These are phyloP conservation scores for Bubo blakistoni DNA, from an alignment of 2,113 vertebrate genomes.

Conservation along the genomic window DNA sequence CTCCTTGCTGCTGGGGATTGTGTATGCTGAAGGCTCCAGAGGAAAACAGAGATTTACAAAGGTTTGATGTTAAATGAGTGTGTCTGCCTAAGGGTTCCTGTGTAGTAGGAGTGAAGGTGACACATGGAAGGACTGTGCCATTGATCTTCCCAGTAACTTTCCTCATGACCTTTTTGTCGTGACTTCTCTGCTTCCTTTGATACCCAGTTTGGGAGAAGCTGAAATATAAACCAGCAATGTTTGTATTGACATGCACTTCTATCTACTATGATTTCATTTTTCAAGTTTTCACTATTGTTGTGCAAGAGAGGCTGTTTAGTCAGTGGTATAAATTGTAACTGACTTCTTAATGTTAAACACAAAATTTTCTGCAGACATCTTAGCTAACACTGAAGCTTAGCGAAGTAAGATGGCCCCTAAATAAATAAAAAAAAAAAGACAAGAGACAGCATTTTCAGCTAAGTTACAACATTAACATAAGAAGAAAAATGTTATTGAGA, in stretches of 20 bases:
- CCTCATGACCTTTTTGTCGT: neutral
- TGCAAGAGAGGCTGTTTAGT: neutral
- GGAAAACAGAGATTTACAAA: neutral
- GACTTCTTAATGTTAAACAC: neutral
- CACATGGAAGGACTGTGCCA: neutral
- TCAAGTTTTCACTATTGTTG: neutral
- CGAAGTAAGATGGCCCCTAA: no score
- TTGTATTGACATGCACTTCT: neutral
- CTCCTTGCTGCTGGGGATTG: neutral
- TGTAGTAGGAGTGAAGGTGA: neutral
- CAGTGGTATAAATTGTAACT: neutral
- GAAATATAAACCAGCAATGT: neutral
- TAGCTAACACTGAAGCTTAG: neutral
- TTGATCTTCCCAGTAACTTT: neutral
- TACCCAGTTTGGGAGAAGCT: neutral
- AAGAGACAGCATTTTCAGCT: neutral
- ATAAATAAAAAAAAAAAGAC: neutral
- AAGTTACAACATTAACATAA: neutral
- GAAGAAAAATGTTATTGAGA: neutral
- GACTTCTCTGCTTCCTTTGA: neutral
- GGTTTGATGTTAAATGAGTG: neutral
- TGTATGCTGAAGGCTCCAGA: neutral
- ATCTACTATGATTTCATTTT: neutral
- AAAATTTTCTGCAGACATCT: neutral
- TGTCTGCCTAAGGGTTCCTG: neutral